Base-by-base conservation (phyloP, 1,140 invertebrate species). In the Drosophila seguyi region DNA sequence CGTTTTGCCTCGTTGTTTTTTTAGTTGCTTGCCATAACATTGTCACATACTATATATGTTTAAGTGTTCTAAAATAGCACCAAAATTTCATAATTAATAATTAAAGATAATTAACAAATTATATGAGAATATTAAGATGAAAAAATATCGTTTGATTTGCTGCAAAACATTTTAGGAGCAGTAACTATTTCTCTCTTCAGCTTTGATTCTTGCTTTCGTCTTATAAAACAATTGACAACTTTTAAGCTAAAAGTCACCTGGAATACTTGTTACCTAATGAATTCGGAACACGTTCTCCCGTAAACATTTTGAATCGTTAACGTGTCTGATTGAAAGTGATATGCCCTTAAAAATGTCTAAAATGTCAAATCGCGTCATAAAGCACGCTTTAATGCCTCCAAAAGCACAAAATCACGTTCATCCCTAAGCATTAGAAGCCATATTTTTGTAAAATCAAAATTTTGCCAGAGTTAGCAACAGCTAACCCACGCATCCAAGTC, bases 371-470 rank as follows among this genome's bases (percentile, higher is more conserved):
- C 16, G 11, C 29, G 16, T n/a, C 20, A 10, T 22, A 27, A n/a
- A 18, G 6, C 13, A 3, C 25, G 38, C 25, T 42, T 29, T 42
- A 25, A 41, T 38, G 18, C 6, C 27, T 22, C 4, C 20, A 36
- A 34, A 13, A 29, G 27, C 60, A 42, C 10, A 31, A 66, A 65
- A 65, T 60, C 38, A 61, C 61, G 29, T 44, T 60, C 20, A 16
- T 27, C 22, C 13, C 18, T 16, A 18, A 27, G 39, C 62, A 52
- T 31, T 36, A 27, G 39, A n/a, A 66, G 36, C 20, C 20, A 42
- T 39, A 66, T 52, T 66, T 68, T 42, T 52, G 3, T 41, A 20
- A 50, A 67, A 67, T 52, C 34, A 52, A 52, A 66, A 44, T 66
- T 66, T 45, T 7, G 11, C n/a, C 13, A 20, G 29, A 50, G 44